Percentiles rank a stretch among this genome's conserved stretches.
Evolutionary conservation across 2,888 invertebrate genomes (phyloP).

Genomic region (Drosophila prostipennis): DNA sequence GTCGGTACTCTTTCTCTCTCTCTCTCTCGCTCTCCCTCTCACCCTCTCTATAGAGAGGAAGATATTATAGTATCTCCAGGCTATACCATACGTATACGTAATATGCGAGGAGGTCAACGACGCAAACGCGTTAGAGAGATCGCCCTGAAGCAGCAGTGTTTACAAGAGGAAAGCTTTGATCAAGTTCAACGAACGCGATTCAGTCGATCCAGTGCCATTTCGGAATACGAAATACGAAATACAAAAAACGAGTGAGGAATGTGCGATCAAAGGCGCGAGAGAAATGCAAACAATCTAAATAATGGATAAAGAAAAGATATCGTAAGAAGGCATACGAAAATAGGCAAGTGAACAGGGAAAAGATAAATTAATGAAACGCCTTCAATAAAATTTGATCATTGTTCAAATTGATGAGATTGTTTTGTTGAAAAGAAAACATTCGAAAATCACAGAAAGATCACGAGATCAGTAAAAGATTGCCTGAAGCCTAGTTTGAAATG

Average conservation of each 20-base stretch:
- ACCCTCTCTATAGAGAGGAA: not conserved
- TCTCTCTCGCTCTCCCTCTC: not conserved
- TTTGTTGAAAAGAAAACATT: too few relatives aligned
- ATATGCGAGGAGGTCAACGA: slow-evolving; percentile 34
- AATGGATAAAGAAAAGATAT: slow-evolving; percentile 1
- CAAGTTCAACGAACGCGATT: slow-evolving; percentile 19
- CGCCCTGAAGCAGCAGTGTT: slow-evolving; percentile 2
- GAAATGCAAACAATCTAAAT: slow-evolving; percentile 1
- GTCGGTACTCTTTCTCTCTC: not conserved
- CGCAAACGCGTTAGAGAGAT: slow-evolving; percentile 32
- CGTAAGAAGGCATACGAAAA: not conserved
- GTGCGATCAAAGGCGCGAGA: not conserved
- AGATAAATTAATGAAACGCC: too few relatives aligned
- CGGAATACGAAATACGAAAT: slow-evolving; percentile 20
- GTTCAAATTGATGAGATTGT: too few relatives aligned
- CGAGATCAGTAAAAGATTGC: too few relatives aligned
- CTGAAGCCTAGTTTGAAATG: too few relatives aligned
- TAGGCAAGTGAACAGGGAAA: too few relatives aligned
- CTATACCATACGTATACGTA: slow-evolving; percentile 29
- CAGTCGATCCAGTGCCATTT: slow-evolving; percentile 15
- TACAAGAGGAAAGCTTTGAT: slow-evolving; percentile 24
- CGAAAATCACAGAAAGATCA: too few relatives aligned
- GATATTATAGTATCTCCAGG: not conserved
- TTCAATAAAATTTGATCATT: too few relatives aligned
- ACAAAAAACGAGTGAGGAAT: not conserved